Evolutionary conservation across 2,113 vertebrate species (phyloP).

Genomic region (Morone saxatilis): DNA sequence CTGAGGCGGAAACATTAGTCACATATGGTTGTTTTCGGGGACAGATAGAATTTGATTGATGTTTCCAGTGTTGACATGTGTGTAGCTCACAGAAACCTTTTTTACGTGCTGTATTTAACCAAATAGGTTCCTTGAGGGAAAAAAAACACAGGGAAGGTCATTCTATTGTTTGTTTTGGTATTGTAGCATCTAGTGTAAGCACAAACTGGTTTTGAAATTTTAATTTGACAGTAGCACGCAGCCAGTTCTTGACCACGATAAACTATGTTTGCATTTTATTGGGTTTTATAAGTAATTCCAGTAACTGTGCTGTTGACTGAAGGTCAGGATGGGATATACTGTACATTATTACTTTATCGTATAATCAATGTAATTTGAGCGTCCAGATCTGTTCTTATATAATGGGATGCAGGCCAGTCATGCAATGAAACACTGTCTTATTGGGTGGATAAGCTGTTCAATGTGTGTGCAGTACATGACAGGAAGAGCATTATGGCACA

Average conservation of each 20-base stretch:
- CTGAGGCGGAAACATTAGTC: conserved; percentile 12
- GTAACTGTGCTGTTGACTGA: conserved; percentile 17
- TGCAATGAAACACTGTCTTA: conserved; percentile 6
- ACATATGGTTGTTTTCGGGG: neutral
- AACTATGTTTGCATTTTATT: conserved; percentile 27
- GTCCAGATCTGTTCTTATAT: conserved; percentile 31
- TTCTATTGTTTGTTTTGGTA: conserved; percentile 13
- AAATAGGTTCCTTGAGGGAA: neutral
- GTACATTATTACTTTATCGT: conserved; percentile 42
- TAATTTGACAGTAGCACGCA: conserved; percentile 24
- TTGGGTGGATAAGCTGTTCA: conserved; percentile 20
- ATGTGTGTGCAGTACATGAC: conserved; percentile 26
- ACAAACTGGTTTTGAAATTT: conserved; percentile 16
- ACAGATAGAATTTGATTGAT: neutral
- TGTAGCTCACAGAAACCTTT: neutral
- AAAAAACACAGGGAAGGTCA: neutral
- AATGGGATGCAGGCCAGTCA: conserved; percentile 20
- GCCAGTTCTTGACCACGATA: neutral
- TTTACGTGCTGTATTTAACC: neutral
- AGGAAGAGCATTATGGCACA: conserved; percentile 15
- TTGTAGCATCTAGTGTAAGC: neutral
- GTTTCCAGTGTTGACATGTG: conserved; percentile 22
- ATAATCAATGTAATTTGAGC: conserved; percentile 45
- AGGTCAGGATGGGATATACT: conserved; percentile 15
- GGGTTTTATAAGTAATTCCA: conserved; percentile 25